Percentiles rank a stretch among this genome's conserved stretches.
phyloP scores from a whole-genome alignment of 2,888 invertebrate species.

The Phyllotreta cruciferae region DNA sequence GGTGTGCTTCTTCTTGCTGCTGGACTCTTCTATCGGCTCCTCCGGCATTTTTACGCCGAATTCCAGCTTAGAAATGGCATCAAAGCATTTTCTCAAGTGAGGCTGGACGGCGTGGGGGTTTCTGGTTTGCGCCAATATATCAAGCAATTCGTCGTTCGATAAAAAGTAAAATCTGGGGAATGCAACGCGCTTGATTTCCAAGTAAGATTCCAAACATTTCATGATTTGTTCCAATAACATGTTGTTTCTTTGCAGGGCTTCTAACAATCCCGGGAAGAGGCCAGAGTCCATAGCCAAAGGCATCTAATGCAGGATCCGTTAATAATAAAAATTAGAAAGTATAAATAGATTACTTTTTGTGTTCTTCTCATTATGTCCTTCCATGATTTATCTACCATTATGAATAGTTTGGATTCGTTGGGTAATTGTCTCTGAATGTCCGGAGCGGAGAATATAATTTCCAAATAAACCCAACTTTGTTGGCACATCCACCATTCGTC shows the following conservation, averaged over 20 bases:
- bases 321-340: not conserved
- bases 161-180: constrained; percentile 91
- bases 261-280: constrained; percentile 73
- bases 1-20: constrained; percentile 56
- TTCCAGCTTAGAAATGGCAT: constrained; percentile 79
- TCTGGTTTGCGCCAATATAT: constrained; percentile 80
- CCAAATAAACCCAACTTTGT: constrained; percentile 92
- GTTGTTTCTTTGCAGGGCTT: constrained; percentile 76
- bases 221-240: constrained; percentile 84
- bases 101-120: constrained; percentile 91
- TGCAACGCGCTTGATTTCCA: constrained; percentile 86
- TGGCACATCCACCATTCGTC: constrained; percentile 91
- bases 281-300: constrained; percentile 84
- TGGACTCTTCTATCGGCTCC: constrained; percentile 54
- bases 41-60: constrained; percentile 69
- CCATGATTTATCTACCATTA: constrained; percentile 87
- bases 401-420: constrained; percentile 86
- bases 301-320: constrained; percentile 60
- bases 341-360: constrained; percentile 66
- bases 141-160: constrained; percentile 87
- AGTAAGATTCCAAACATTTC: constrained; percentile 87
- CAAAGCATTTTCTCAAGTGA: constrained; percentile 89
- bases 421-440: constrained; percentile 94
- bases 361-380: constrained; percentile 86
- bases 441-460: constrained; percentile 93